Evolutionary conservation across 2,888 invertebrate species (phyloP).

Genomic region (Anthrax anthrax): DNA sequence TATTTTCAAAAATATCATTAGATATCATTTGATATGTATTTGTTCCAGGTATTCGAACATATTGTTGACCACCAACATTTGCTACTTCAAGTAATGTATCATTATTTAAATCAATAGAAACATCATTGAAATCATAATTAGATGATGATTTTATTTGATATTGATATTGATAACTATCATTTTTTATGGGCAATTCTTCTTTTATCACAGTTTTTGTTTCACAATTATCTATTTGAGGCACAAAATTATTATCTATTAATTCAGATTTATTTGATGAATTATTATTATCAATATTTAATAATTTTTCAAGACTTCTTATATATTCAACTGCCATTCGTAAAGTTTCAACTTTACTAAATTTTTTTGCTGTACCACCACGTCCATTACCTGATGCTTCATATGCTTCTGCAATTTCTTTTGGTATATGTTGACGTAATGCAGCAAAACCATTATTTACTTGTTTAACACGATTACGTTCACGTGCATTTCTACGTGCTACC

Average conservation of each 20-base stretch:
- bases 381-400: conserved; percentile 45
- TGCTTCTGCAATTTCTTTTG: conserved; percentile 60
- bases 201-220: conserved; percentile 19
- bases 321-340: conserved; percentile 83
- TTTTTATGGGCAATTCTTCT: conserved; percentile 16
- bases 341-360: conserved; percentile 78
- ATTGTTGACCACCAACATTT: conserved; percentile 38
- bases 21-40: conserved; percentile 50
- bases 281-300: conserved; percentile 50
- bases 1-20: conserved; percentile 44
- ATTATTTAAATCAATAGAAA: conserved; percentile 15
- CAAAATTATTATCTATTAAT: not conserved
- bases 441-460: conserved; percentile 88
- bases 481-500: conserved; percentile 77
- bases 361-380: conserved; percentile 57
- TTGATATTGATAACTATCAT: too few species aligned
- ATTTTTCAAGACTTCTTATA: conserved; percentile 62
- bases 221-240: conserved; percentile 17
- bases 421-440: conserved; percentile 73
- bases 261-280: conserved; percentile 35
- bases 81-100: conserved; percentile 36
- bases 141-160: not conserved
- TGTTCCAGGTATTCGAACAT: conserved; percentile 43
- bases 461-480: conserved; percentile 84
- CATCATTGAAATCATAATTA: conserved; percentile 10